These are phyloP conservation scores for Pelodytes ibericus DNA, from an alignment of 2,797 vertebrate species.

Conservation along the genomic window DNA sequence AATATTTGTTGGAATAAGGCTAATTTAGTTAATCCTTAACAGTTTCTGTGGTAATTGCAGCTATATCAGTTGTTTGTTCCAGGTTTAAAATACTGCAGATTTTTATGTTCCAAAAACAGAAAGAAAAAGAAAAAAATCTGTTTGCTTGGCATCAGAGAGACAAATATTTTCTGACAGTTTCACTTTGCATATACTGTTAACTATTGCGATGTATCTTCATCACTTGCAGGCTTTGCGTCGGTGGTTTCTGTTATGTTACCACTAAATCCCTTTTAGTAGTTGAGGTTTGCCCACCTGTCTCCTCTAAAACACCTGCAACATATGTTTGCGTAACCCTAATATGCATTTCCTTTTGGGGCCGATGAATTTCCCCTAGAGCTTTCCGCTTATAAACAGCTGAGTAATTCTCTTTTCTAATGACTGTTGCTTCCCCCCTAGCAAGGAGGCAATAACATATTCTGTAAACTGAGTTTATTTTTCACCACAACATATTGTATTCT, in stretches of 20 bases:
- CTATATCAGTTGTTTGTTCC: slow-evolving; percentile 67
- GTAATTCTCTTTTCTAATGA: slow-evolving; percentile 77
- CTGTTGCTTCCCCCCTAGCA: slow-evolving; percentile 68
- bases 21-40: slow-evolving; percentile 63
- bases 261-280: slow-evolving; percentile 68
- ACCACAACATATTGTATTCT: slow-evolving; percentile 56
- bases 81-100: slow-evolving; percentile 65
- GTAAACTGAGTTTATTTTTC: slow-evolving; percentile 71
- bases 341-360: slow-evolving; percentile 74
- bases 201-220: slow-evolving; percentile 59
- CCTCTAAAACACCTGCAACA: slow-evolving; percentile 75
- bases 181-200: slow-evolving; percentile 55
- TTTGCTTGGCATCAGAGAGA: slow-evolving; percentile 58
- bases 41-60: slow-evolving; percentile 63
- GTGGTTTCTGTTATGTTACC: slow-evolving; percentile 77
- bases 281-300: slow-evolving; percentile 77
- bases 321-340: slow-evolving; percentile 77
- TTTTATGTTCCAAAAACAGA: slow-evolving; percentile 46
- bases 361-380: slow-evolving; percentile 74
- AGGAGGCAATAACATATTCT: slow-evolving; percentile 69
- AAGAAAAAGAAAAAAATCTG: slow-evolving; percentile 55
- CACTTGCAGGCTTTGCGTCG: slow-evolving; percentile 66
- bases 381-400: slow-evolving; percentile 77
- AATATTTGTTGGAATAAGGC: slow-evolving; percentile 67
- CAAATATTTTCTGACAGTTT: slow-evolving; percentile 59